A percentile compares a stretch with the other conserved stretches of the same genome.
Evolutionary conservation across 2,113 vertebrate genomes (phyloP).

Genomic region (Otus sunia): DNA sequence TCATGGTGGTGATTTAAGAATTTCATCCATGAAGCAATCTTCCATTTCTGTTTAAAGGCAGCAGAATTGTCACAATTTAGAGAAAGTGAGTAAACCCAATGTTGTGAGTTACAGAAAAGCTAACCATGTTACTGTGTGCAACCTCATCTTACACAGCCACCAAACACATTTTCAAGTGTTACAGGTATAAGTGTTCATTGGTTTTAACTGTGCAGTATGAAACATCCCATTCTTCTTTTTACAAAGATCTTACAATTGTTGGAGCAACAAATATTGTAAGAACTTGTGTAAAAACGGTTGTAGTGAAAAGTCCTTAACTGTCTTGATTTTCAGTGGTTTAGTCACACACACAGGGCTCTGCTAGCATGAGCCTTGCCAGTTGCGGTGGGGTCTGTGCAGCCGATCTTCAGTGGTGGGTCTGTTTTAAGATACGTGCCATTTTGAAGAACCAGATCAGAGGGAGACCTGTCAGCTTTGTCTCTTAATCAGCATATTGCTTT

Average conservation of each 20-base stretch:
- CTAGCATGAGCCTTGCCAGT: background rate
- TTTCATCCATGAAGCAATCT: conserved; percentile 50
- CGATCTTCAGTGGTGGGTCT: background rate
- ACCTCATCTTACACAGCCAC: background rate
- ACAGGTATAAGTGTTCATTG: background rate
- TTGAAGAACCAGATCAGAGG: background rate
- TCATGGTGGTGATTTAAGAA: conserved; percentile 34
- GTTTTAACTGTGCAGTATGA: background rate
- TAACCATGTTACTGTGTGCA: background rate
- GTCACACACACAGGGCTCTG: background rate
- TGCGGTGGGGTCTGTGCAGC: fast-evolving
- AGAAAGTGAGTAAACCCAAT: background rate
- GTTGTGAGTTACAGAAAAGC: background rate
- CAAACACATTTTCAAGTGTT: background rate
- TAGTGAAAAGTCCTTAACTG: background rate
- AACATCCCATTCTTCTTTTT: background rate
- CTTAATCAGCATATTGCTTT: background rate
- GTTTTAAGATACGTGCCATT: fast-evolving
- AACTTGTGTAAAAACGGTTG: background rate
- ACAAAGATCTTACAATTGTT: background rate
- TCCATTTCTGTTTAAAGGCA: background rate
- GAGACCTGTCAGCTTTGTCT: background rate
- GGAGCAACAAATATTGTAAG: background rate
- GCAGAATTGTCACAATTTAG: background rate
- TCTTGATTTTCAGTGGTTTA: background rate